Evolutionary conservation across 2,113 vertebrate genomes (phyloP), one percentile per base, ranked within the genome.

Genomic region (Thryonomys swinderianus): DNA sequence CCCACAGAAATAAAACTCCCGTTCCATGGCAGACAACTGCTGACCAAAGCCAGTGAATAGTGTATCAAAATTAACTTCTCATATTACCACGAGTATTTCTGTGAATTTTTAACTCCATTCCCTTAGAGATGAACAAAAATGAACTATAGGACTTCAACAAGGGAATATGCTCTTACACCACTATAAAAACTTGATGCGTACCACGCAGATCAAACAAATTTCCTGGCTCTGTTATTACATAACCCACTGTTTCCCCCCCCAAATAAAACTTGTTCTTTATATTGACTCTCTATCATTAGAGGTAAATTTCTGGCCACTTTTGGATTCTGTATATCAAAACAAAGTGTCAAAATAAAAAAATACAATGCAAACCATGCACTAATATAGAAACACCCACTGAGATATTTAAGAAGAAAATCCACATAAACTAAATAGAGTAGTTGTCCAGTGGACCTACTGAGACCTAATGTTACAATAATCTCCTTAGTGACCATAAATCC

Each of bases 271-370:
- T 37, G 10, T 45, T 64, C 78, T 88, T 87, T 55, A 59, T 61
- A 79, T n/a, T n/a, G 14, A 93, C 3, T 59, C 40, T 21, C 10
- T 55, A 4, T 66, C 64, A 81, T 67, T 64, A 95, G 79, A 79
- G 94, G 89, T 87, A 59, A 88, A 80, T 32, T 51, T 62, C 71
- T 45, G 40, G 30, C 20, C 74, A 91, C 23, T 95, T 95, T 80
- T 71, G 40, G 74, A 91, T 91, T 91, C 37, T 51, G 3, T 42
- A 88, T 85, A 84, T 11, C 81, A 96, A 93, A 95, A 91, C 76
- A 13, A 86, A 95, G 79, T 84, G 8, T 59, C n/a, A 51, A 88
- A 80, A 88, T 94, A 27, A 57, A 89, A n/a, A 83, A 66, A 34
- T 74, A 74, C 27, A 93, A 94, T 40, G 62, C 27, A 90, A 95